phyloP scores from a whole-genome alignment of 2,888 invertebrate species.

The Atethmia centrago region DNA sequence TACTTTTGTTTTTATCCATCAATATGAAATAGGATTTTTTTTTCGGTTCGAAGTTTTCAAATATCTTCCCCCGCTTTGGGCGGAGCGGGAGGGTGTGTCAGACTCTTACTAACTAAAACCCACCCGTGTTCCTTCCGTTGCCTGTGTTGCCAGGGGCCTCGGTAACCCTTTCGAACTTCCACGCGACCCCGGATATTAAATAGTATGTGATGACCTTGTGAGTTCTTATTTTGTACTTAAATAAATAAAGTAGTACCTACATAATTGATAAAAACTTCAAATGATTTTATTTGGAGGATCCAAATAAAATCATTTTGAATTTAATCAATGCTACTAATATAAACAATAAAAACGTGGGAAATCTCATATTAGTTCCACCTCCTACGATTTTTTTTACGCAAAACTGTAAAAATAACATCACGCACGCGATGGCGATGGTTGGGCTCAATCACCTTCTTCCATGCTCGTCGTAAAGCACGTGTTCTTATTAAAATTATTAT shows the following conservation, averaged over 20 bases:
- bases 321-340: slow-evolving; percentile 39
- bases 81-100: too few species aligned
- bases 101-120: too few species aligned
- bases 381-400: slow-evolving; percentile 41
- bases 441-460: slow-evolving; percentile 57
- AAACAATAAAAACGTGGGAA: slow-evolving; percentile 63
- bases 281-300: background rate
- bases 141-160: too few species aligned
- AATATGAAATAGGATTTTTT: background rate
- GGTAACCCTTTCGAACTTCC: too few species aligned
- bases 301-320: slow-evolving; percentile 18
- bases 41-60: too few species aligned
- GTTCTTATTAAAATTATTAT: slow-evolving; percentile 51
- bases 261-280: slow-evolving; percentile 5
- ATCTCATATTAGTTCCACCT: slow-evolving; percentile 56
- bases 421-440: slow-evolving; percentile 66
- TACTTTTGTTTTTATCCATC: background rate
- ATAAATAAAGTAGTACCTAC: too few species aligned
- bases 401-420: slow-evolving; percentile 64
- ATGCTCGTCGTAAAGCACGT: slow-evolving; percentile 32
- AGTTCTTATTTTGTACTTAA: background rate
- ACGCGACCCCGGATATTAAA: too few species aligned
- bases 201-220: background rate
- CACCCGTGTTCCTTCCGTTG: too few species aligned
- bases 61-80: too few species aligned